A percentile compares a stretch with the other conserved stretches of the same genome.
Evolutionary conservation across 1,140 invertebrate species (phyloP).

Genomic region (Platyura marginata): DNA sequence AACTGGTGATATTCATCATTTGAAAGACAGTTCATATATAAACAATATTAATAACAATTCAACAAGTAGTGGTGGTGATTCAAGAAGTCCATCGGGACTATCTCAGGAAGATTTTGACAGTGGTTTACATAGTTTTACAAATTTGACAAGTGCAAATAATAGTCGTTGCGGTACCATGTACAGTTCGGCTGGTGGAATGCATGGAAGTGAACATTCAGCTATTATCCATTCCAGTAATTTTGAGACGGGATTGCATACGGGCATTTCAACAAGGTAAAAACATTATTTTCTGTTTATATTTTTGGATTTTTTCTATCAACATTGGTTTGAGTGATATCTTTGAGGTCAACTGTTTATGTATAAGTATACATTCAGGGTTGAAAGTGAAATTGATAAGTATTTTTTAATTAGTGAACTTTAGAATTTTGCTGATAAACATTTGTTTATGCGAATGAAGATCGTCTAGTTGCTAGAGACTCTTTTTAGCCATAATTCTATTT

Average conservation of each 20-base stretch:
- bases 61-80: constrained; percentile 18
- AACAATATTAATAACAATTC: constrained; percentile 15
- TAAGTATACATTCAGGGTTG: no score
- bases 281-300: background rate
- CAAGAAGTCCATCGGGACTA: constrained; percentile 14
- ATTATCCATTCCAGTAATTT: background rate
- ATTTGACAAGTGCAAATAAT: constrained; percentile 15
- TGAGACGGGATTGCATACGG: constrained; percentile 10
- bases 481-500: no score
- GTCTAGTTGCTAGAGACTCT: no score
- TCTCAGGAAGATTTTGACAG: constrained; percentile 10
- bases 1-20: constrained; percentile 12
- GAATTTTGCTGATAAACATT: no score
- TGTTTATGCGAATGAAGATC: no score
- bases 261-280: constrained; percentile 17
- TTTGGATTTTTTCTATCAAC: no score
- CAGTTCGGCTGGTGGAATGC: background rate
- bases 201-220: background rate
- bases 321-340: no score
- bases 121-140: constrained; percentile 18
- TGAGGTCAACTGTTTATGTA: no score
- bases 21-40: constrained; percentile 12
- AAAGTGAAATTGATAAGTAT: no score
- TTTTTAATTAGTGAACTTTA: no score
- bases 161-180: constrained; percentile 6